A percentile compares a stretch with the other conserved stretches of the same genome.
phyloP scores from a whole-genome alignment of 23 tunicate species.

The Styela clava region DNA sequence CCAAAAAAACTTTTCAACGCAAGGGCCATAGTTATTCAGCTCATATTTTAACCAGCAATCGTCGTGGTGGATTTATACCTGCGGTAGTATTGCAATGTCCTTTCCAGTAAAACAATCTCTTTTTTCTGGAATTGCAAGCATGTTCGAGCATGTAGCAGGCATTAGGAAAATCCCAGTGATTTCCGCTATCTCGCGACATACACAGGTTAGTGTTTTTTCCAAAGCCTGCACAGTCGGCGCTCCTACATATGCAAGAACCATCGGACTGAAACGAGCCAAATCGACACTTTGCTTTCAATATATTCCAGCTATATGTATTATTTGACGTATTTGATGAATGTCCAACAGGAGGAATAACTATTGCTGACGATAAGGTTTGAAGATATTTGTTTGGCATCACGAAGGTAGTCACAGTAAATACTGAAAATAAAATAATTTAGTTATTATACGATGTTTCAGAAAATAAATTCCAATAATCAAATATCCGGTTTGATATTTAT shows the following conservation, averaged over 20 bases:
- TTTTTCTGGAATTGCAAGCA: constrained; percentile 8
- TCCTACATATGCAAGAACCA: constrained; percentile 3
- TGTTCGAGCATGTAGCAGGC: constrained; percentile 2
- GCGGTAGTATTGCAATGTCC: neutral
- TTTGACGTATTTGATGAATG: neutral
- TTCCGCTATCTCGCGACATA: constrained; percentile 1
- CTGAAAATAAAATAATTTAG: neutral
- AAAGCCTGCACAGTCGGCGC: neutral
- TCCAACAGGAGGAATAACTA: neutral
- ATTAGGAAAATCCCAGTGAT: neutral
- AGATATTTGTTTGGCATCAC: constrained; percentile 9
- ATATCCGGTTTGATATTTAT: no score
- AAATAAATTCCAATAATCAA: no score
- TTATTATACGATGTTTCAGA: neutral
- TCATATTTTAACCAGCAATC: no score
- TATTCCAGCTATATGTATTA: neutral
- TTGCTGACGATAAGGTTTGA: constrained; percentile 12
- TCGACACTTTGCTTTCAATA: constrained; percentile 7
- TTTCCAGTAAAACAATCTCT: constrained; percentile 3
- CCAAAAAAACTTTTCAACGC: no score
- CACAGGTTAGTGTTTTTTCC: neutral
- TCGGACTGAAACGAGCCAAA: neutral
- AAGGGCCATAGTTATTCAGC: no score
- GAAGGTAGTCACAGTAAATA: constrained; percentile 2
- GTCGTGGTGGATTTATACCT: no score